These are phyloP conservation scores for Upupa epops DNA, from an alignment of 2,113 vertebrate species.

Conservation along the genomic window DNA sequence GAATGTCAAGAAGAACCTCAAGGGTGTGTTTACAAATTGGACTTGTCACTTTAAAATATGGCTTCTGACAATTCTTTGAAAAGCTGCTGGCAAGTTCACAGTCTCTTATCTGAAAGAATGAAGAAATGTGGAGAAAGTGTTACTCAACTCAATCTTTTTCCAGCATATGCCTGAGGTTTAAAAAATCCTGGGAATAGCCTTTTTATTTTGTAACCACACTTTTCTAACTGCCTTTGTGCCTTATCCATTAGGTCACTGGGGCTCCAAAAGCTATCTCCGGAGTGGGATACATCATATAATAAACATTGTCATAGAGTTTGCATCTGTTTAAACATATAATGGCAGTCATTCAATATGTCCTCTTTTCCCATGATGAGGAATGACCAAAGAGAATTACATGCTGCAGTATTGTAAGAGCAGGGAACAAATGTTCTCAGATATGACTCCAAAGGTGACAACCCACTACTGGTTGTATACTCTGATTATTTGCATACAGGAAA, in stretches of 20 bases:
- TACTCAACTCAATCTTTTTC: not conserved
- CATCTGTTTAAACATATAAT: not conserved
- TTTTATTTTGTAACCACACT: not conserved
- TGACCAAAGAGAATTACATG: not conserved
- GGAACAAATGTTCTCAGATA: not conserved
- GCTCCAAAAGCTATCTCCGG: too few relatives aligned
- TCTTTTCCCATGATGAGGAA: not conserved
- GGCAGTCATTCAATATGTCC: not conserved
- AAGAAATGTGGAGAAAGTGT: not conserved
- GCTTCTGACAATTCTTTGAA: not conserved
- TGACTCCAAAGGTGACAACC: fast-evolving
- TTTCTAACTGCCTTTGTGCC: too few relatives aligned
- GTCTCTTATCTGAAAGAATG: not conserved
- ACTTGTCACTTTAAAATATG: slow-evolving; percentile 9
- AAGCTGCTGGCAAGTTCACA: not conserved
- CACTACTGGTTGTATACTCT: not conserved
- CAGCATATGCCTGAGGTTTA: not conserved
- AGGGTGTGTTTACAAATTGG: slow-evolving; percentile 2
- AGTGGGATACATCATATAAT: not conserved
- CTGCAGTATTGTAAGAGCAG: not conserved
- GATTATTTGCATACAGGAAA: not conserved
- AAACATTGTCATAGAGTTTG: not conserved
- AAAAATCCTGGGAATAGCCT: not conserved
- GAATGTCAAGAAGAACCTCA: not conserved
- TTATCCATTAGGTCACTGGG: too few relatives aligned